Evolutionary conservation across 2,888 invertebrate species (phyloP), one percentile per base, ranked within the genome.

Genomic region (Stenurella melanura): DNA sequence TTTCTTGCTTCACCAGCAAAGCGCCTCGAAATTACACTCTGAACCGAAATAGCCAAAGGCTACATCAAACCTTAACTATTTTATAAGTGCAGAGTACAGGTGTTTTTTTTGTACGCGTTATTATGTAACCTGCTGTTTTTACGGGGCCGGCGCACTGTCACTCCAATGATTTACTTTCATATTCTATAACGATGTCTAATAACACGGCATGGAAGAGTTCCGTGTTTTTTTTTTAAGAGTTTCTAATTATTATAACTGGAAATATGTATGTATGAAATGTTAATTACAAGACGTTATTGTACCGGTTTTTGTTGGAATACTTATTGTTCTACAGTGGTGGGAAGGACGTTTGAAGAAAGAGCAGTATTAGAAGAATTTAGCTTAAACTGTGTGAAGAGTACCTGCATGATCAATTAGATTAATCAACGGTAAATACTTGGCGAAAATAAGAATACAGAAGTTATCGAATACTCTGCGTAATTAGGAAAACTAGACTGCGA

Each of bases 21-120:
- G 50, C n/a, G 15, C 50, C n/a, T 4, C n/a, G 50, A 50, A 50
- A 50, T 50, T 50, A 50, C 15, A 50, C 50, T 6, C n/a, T n/a
- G 50, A 15, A 1, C n/a, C 9, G 17, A 58, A 58, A 58, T 21
- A 58, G 11, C 58, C 58, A 19, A 5, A 58, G 58, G 58, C 58
- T 58, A 58, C 21, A 58, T 58, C 58, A 19, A 58, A 58, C 57
- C 18, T 21, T 19, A 58, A 58, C 58, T 58, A 58, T 58, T 58
- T 58, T 58, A 58, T 58, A 58, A 58, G 18, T 21, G 9, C 17
- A 56, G 56, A 42, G 56, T 56, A 58, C 58, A 58, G 58, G 58
- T 58, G 58, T 58, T 58, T 58, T 58, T 18, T 18, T 18, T 56
- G 1, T 18, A 58, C 19, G 9, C 19, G n/a, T 57, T 0, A 50